Base-by-base conservation (phyloP, 2,113 vertebrate species). In the Eubucco bourcierii region DNA sequence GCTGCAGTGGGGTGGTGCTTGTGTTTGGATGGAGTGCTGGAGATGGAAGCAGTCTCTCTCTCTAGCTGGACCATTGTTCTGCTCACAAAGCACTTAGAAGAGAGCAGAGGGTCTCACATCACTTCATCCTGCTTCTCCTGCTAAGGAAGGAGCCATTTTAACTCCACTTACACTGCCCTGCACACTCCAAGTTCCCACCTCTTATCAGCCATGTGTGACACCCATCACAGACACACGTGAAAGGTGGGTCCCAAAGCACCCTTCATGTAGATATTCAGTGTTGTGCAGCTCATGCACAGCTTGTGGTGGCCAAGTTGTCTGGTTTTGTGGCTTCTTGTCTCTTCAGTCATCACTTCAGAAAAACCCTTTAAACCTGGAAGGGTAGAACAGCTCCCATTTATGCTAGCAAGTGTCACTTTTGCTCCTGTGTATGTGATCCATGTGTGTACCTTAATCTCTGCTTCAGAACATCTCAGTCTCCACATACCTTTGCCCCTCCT, bases 231-330 rank as follows among this genome's bases (percentile, higher is more conserved):
- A 29, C 12, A 28, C 20, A 44, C 0, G 0, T 0, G 28, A 53
- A 1, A 31, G 23, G 9, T 27, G 37, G n/a, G 14, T 59, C 47
- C 29, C 66, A 80, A 34, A 34, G 77, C 23, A 5, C 8, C 8
- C 10, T 21, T 20, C 5, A 1, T 4, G 0, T 25, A 39, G 60
- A 6, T 4, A 4, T 2, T 46, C 3, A 0, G 5, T 33, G 68
- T 8, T 9, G 11, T 25, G 53, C 37, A 33, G 34, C n/a, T 63
- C 0, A 0, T 25, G 6, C 16, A 58, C 55, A 47, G 33, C 28
- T 50, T 16, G 7, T 7, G 25, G 19, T 39, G 50, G 23, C 10
- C 64, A 31, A 9, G 31, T 4, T 47, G 29, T 34, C 55, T 65
- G 50, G 4, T 17, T 23, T 41, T 15, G 46, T 34, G 20, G 4